Conservation (phyloP, 2,113 vertebrate species). For the Laterallus jamaicensis region DNA sequence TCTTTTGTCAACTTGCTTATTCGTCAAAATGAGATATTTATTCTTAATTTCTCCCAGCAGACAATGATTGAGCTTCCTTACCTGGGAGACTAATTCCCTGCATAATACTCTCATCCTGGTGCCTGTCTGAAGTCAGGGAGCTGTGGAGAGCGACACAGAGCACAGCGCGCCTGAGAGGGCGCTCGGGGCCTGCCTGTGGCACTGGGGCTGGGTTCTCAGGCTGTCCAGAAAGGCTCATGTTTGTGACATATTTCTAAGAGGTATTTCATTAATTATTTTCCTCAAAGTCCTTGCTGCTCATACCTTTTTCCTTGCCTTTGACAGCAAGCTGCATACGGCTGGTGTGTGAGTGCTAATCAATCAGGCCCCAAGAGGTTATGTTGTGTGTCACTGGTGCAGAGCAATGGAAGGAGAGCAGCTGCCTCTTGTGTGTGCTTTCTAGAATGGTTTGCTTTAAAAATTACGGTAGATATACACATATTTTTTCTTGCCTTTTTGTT, state of each 20-base stretch:
- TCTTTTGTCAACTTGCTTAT: neutral
- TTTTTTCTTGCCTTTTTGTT: neutral
- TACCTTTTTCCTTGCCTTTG: neutral
- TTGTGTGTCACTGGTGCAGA: neutral
- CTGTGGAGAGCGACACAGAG: neutral
- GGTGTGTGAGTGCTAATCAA: neutral
- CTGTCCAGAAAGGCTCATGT: too few species aligned
- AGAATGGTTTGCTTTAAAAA: neutral
- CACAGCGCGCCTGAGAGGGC: conserved; percentile 33
- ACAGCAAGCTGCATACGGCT: neutral
- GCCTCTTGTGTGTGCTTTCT: neutral
- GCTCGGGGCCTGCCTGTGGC: neutral
- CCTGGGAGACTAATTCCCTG: neutral
- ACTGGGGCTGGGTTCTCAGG: too few species aligned
- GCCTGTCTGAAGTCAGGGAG: neutral
- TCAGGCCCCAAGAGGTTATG: neutral
- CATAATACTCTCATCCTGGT: neutral
- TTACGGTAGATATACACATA: fast-evolving
- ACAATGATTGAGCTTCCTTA: neutral
- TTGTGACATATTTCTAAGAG: neutral
- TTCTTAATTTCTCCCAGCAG: neutral
- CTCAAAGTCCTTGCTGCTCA: neutral
- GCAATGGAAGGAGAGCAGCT: neutral
- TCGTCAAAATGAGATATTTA: neutral
- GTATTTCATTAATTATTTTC: neutral